These are phyloP conservation scores for Stenodera caucasica DNA, from an alignment of 2,888 invertebrate genomes.

Conservation along the genomic window DNA sequence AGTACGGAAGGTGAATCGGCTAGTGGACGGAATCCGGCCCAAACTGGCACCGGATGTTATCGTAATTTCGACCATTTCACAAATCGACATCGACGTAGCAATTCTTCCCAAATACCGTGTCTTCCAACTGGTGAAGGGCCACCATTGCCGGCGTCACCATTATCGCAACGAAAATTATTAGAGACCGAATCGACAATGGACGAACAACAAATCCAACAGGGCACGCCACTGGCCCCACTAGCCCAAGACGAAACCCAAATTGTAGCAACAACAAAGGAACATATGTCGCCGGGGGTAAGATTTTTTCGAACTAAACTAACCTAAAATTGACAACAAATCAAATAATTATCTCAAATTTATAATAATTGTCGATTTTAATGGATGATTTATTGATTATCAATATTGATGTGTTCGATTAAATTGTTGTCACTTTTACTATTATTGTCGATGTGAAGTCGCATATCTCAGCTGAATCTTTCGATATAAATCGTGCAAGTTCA, in stretches of 20 bases:
- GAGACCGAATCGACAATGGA: conserved; percentile 43
- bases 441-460: background rate
- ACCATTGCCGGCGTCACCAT: conserved; percentile 47
- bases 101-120: conserved; percentile 58
- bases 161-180: conserved; percentile 46
- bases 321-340: conserved; percentile 12
- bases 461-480: background rate
- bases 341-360: too few species aligned
- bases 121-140: conserved; percentile 54
- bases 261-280: conserved; percentile 50
- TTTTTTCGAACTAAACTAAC: background rate
- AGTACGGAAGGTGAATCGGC: conserved; percentile 71
- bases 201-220: conserved; percentile 31
- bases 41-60: conserved; percentile 76
- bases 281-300: conserved; percentile 55
- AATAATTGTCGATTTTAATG: background rate
- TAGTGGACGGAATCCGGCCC: conserved; percentile 65
- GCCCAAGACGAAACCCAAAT: conserved; percentile 54
- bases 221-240: conserved; percentile 44
- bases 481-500: background rate
- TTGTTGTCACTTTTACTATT: background rate
- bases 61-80: conserved; percentile 74
- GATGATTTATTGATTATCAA: background rate
- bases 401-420: background rate
- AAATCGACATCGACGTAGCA: conserved; percentile 58